Evolutionary conservation across 2,113 vertebrate species (phyloP), one percentile per base, ranked within the genome.

Genomic region (Psephotus haematonotus): DNA sequence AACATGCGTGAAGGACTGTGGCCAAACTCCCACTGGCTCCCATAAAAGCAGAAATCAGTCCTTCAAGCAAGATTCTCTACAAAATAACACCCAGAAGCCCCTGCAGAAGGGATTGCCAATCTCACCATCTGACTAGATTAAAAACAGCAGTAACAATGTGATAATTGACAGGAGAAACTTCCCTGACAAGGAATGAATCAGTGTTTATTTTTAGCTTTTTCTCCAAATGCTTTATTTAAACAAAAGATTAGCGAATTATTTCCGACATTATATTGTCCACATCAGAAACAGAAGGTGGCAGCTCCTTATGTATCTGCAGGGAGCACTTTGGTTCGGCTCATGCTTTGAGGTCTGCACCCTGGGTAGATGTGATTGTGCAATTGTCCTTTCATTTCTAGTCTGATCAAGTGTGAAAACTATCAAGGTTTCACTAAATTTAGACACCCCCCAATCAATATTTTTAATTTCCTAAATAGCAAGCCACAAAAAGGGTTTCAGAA

Each of bases 161-260:
- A 97, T 96, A 97, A 96, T 96, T 97, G 96, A 97, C 96, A 96
- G 93, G 92, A 97, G 96, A 96, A 96, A 93, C 88, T 96, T 97
- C 96, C 95, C 90, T 97, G 95, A 96, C 93, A 95, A 89, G 93
- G 86, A 94, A 96, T 96, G 95, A 97, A 96, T 96, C 96, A 96
- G 93, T 95, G 86, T 96, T 95, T 97, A 96, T 96, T 97, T 96
- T 97, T 96, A 96, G 93, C 74, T 67, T 88, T 94, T 86, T 47
- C 5, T 83, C 69, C 77, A 74, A 96, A 90, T 2, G n/a, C 93
- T 95, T 95, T 97, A 93, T 93, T 92, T 95, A 95, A 97, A 94
- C 72, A 79, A 91, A 95, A 96, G 93, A 97, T 93, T 91, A 95
- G 84, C 79, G 93, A 88, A 95, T 96, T 86, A 96, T 95, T 96